Evolutionary conservation across 2,888 invertebrate species (phyloP).

Genomic region (Hermodice carunculata): DNA sequence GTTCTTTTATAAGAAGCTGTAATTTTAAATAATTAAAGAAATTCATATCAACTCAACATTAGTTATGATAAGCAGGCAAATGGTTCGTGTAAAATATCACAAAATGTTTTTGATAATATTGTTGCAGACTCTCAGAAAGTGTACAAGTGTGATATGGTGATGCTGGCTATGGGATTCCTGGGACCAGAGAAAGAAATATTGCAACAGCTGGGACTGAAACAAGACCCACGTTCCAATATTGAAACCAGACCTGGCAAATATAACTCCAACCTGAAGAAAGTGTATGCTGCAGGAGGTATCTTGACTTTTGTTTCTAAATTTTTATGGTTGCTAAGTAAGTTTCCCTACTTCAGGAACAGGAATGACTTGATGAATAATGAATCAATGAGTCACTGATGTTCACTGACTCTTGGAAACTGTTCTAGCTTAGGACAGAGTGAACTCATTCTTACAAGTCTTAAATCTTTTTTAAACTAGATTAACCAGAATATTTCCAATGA

Average conservation of each 20-base stretch:
- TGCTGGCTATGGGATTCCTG: slow-evolving; percentile 98
- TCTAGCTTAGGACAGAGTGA: no score
- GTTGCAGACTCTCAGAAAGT: slow-evolving; percentile 71
- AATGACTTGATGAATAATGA: neutral
- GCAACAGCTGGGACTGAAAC: slow-evolving; percentile 81
- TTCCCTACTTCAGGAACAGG: neutral
- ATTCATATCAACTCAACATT: no score
- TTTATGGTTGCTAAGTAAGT: neutral
- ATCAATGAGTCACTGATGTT: neutral
- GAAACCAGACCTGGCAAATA: slow-evolving; percentile 83
- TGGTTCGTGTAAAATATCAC: neutral
- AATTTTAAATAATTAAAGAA: no score
- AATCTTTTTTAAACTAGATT: no score
- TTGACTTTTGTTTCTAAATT: neutral
- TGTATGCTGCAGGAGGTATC: slow-evolving; percentile 93
- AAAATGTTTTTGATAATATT: neutral
- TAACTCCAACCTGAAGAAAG: slow-evolving; percentile 83
- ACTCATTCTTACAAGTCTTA: no score
- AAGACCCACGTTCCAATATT: slow-evolving; percentile 94
- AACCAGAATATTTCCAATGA: no score
- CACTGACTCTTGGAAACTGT: no score
- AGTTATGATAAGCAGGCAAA: neutral
- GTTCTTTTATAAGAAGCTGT: no score
- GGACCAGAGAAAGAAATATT: slow-evolving; percentile 94
- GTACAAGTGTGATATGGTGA: slow-evolving; percentile 89